A percentile compares a stretch with the other conserved stretches of the same genome.
Conservation (phyloP, 1,140 invertebrate species). For the Pectinophora gossypiella region DNA sequence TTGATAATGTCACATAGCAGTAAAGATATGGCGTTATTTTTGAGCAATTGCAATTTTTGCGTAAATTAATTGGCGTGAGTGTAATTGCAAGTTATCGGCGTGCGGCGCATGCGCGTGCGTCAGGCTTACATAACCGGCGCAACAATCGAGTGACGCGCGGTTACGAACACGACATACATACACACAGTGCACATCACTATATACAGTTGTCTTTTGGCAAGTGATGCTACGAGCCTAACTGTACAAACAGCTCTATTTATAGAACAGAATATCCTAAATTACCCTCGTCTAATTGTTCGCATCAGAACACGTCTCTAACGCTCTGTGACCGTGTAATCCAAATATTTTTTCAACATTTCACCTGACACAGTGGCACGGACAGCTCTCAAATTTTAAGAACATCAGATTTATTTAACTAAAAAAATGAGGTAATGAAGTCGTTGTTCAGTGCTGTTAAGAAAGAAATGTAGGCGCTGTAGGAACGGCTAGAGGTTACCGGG, state of each 20-base stretch:
- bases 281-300: no score
- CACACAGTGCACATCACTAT: no score
- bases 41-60: no score
- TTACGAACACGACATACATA: constrained; percentile 5
- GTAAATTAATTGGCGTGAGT: not conserved
- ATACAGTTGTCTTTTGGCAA: no score
- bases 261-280: no score
- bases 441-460: constrained; percentile 17
- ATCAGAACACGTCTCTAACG: no score
- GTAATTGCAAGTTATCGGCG: not conserved
- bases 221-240: no score
- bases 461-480: constrained; percentile 22
- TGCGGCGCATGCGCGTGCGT: not conserved
- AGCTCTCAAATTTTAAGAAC: not conserved
- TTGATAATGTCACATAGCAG: not conserved
- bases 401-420: constrained; percentile 3
- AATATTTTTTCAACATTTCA: not conserved
- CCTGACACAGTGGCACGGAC: not conserved
- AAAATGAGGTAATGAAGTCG: constrained; percentile 49
- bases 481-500: constrained; percentile 39
- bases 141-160: constrained; percentile 1
- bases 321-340: constrained; percentile 1
- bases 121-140: not conserved
- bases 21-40: no score
- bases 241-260: no score